Conservation (phyloP, 2,113 vertebrate species). For the Callocephalon fimbriatum region DNA sequence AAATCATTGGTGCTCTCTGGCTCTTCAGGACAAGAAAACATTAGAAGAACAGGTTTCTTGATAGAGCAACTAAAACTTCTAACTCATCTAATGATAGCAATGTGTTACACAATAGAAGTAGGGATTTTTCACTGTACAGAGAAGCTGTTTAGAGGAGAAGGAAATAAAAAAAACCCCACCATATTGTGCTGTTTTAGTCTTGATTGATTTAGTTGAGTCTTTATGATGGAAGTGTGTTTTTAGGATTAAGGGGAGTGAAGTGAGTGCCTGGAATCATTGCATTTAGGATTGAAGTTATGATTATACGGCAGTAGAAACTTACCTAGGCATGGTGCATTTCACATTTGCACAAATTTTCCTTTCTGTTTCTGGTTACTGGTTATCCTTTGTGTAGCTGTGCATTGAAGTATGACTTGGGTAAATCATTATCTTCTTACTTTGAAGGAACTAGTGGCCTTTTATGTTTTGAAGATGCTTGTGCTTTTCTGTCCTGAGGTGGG, state of each 20-base stretch:
- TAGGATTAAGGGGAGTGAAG: not conserved
- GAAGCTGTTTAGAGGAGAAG: not conserved
- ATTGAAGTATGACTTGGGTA: not conserved
- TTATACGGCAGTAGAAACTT: not conserved
- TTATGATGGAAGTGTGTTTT: not conserved
- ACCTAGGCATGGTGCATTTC: not conserved
- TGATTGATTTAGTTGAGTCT: not conserved
- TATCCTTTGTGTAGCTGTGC: not conserved
- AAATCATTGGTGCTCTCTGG: accelerated
- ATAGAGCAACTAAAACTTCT: not conserved
- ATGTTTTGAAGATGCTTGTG: not conserved
- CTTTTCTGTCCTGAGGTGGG: not conserved
- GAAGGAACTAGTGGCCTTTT: not conserved
- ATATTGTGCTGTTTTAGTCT: not conserved
- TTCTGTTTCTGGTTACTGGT: slow-evolving; percentile 9
- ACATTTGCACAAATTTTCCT: not conserved
- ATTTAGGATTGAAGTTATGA: not conserved
- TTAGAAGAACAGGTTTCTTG: not conserved
- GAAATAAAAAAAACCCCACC: not conserved
- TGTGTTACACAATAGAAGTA: not conserved
- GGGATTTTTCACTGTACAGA: not conserved
- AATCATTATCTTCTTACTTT: not conserved
- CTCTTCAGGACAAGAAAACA: not conserved
- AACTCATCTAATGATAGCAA: not conserved
- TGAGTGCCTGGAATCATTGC: not conserved